phyloP scores from a whole-genome alignment of 1,140 invertebrate species.

The Plodia interpunctella region DNA sequence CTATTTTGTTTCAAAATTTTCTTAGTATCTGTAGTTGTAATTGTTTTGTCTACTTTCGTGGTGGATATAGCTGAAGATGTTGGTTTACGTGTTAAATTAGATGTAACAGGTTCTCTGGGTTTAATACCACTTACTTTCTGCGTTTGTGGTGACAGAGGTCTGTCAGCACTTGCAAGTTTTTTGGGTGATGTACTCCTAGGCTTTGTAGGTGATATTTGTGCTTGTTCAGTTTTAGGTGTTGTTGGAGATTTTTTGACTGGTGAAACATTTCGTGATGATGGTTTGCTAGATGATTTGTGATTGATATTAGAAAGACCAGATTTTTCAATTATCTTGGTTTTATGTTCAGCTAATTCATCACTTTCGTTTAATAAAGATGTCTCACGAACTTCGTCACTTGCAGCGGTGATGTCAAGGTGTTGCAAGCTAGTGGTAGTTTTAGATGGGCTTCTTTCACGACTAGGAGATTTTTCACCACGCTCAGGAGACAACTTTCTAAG shows the following conservation, averaged over 20 bases:
- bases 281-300: conserved; percentile 42
- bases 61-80: conserved; percentile 34
- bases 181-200: conserved; percentile 57
- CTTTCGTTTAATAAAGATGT: not conserved
- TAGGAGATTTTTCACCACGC: conserved; percentile 39
- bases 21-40: conserved; percentile 42
- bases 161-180: conserved; percentile 43
- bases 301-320: conserved; percentile 19
- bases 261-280: conserved; percentile 50
- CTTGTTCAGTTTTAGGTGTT: conserved; percentile 32
- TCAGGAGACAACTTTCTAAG: conserved; percentile 55
- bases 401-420: conserved; percentile 29
- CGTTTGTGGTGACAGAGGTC: conserved; percentile 57
- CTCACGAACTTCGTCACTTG: conserved; percentile 15
- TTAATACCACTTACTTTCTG: conserved; percentile 41
- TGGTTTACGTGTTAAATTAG: conserved; percentile 40
- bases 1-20: conserved; percentile 51
- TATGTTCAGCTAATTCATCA: conserved; percentile 19
- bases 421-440: conserved; percentile 35
- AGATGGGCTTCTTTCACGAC: conserved; percentile 31
- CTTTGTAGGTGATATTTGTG: conserved; percentile 33
- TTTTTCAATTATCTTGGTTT: conserved; percentile 25
- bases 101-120: conserved; percentile 40
- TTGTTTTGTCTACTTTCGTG: conserved; percentile 48
- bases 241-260: conserved; percentile 46